phyloP scores from a whole-genome alignment of 2,797 vertebrate genomes.

The Pachyuromys duprasi region DNA sequence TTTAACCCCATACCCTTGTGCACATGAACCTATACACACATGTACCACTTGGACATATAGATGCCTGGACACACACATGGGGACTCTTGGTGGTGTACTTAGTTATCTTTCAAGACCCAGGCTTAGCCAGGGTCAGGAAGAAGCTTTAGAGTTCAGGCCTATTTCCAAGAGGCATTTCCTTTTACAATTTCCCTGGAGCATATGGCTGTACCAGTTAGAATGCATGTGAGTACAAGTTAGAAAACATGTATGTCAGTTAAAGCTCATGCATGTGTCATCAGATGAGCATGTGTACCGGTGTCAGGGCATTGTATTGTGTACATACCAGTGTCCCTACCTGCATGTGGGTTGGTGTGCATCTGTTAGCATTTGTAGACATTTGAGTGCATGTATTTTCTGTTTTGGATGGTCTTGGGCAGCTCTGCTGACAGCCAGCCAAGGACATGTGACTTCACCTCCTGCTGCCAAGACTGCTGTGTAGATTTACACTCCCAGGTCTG shows the following conservation, averaged over 20 bases:
- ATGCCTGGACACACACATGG: neutral
- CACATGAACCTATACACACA: neutral
- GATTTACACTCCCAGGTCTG: neutral
- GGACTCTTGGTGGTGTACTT: neutral
- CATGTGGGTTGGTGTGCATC: neutral
- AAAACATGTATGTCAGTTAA: neutral
- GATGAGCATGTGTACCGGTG: neutral
- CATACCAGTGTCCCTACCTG: neutral
- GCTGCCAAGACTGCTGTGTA: neutral
- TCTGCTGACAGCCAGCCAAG: neutral
- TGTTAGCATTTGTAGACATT: neutral
- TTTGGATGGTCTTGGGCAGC: neutral
- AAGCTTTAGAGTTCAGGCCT: constrained; percentile 85
- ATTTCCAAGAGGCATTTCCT: neutral
- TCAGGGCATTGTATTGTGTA: neutral
- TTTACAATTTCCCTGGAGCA: fast-evolving
- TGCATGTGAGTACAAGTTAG: neutral
- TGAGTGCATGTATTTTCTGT: neutral
- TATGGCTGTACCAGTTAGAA: neutral
- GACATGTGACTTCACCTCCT: neutral
- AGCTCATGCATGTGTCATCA: neutral
- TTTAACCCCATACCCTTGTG: neutral
- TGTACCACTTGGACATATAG: neutral
- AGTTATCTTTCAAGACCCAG: too few species aligned
- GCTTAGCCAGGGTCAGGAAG: constrained; percentile 76